A percentile compares a stretch with the other conserved stretches of the same genome.
Conservation (phyloP, 2,888 invertebrate genomes). For the Agrilus biguttatus region DNA sequence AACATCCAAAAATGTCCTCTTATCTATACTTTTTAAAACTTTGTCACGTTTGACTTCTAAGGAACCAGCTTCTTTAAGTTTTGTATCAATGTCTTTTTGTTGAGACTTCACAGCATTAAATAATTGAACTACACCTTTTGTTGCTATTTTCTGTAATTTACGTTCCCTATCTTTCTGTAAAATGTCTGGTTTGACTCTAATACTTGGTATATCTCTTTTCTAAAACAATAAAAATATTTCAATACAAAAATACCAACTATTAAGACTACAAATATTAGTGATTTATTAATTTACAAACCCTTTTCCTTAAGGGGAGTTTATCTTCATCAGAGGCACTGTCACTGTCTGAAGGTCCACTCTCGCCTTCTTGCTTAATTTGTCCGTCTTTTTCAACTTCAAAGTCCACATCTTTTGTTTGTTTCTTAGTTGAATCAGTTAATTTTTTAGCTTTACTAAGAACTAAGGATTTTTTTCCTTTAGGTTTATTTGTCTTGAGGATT, state of each 20-base stretch:
- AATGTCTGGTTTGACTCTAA: slow-evolving; percentile 61
- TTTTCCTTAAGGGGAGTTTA: slow-evolving; percentile 26
- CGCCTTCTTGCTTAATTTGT: slow-evolving; percentile 34
- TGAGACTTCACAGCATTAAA: slow-evolving; percentile 83
- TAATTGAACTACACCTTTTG: slow-evolving; percentile 82
- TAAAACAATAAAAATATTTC: slow-evolving; percentile 24
- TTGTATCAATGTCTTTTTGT: slow-evolving; percentile 59
- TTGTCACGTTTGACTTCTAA: slow-evolving; percentile 67
- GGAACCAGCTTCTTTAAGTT: slow-evolving; percentile 56
- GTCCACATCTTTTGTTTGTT: slow-evolving; percentile 32
- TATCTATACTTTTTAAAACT: slow-evolving; percentile 58
- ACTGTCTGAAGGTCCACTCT: slow-evolving; percentile 18
- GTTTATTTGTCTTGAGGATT: slow-evolving; percentile 59
- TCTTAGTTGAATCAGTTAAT: slow-evolving; percentile 38
- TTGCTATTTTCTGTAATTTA: slow-evolving; percentile 67
- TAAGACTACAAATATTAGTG: too few relatives aligned
- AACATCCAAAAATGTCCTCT: slow-evolving; percentile 61
- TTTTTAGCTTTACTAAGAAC: slow-evolving; percentile 72
- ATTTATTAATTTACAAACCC: slow-evolving; percentile 15
- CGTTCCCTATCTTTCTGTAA: slow-evolving; percentile 66
- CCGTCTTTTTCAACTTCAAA: slow-evolving; percentile 52
- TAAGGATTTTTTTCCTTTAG: slow-evolving; percentile 57
- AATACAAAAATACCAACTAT: background rate
- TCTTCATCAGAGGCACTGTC: slow-evolving; percentile 10
- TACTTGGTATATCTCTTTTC: slow-evolving; percentile 46